Percentiles rank a stretch among this genome's conserved stretches.
phyloP scores from a whole-genome alignment of 2,797 vertebrate genomes.

The Chaetophractus vellerosus region DNA sequence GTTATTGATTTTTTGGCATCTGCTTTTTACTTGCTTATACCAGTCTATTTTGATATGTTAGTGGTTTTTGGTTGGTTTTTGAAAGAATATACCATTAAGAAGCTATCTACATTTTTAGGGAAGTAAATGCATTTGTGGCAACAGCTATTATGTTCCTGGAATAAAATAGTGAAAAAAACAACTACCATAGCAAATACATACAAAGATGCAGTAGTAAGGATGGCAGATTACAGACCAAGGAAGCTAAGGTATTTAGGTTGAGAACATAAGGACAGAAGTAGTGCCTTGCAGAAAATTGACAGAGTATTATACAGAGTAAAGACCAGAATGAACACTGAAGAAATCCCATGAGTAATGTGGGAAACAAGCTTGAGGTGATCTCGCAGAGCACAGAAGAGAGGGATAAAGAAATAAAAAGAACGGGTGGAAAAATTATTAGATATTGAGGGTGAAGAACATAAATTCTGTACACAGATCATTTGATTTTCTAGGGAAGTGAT shows the following conservation, averaged over 20 bases:
- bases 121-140: not conserved
- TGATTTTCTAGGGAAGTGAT: not conserved
- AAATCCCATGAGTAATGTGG: not conserved
- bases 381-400: not conserved
- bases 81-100: not conserved
- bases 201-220: not conserved
- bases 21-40: not conserved
- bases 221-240: not conserved
- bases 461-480: not conserved
- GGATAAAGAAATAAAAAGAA: not conserved
- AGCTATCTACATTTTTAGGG: not conserved
- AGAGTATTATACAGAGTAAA: not conserved
- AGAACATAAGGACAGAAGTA: not conserved
- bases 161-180: not conserved
- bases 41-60: not conserved
- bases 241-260: not conserved
- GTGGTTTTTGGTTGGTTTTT: not conserved
- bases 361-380: not conserved
- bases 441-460: not conserved
- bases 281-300: not conserved
- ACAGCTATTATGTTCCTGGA: not conserved
- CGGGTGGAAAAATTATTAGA: not conserved
- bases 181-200: not conserved
- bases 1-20: too few species aligned
- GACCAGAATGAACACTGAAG: not conserved